Percentiles rank a stretch among this genome's conserved stretches.
Evolutionary conservation across 2,797 vertebrate genomes (phyloP).

Genomic region (Sebastolobus alascanus): DNA sequence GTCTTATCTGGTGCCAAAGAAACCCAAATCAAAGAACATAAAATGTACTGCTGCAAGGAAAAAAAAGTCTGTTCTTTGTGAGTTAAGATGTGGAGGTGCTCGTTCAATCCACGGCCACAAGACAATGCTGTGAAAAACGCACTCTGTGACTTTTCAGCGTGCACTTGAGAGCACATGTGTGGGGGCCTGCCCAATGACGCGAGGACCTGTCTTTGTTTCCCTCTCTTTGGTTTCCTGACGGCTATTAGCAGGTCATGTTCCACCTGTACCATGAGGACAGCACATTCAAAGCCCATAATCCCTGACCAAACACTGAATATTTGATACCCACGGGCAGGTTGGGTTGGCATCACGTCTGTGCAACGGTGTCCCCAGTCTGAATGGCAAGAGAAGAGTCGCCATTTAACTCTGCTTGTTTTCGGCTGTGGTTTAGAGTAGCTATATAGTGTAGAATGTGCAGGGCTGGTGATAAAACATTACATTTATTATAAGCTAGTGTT

Average conservation of each 20-base stretch:
- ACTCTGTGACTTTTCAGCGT: conserved; percentile 35
- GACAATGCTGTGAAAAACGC: conserved; percentile 17
- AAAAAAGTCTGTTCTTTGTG: conserved; percentile 3
- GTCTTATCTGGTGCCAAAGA: conserved; percentile 30
- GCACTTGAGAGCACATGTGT: conserved; percentile 19
- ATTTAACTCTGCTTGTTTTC: conserved; percentile 43
- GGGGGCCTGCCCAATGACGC: conserved; percentile 50
- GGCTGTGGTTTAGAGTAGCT: conserved; percentile 26
- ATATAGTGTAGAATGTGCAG: neutral
- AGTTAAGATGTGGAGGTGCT: conserved; percentile 14
- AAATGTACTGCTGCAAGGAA: neutral
- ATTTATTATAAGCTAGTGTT: conserved; percentile 9
- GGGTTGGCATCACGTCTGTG: conserved; percentile 59
- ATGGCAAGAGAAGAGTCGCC: conserved; percentile 39
- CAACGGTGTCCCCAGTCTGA: conserved; percentile 41
- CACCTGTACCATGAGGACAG: conserved; percentile 74
- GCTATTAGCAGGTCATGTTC: conserved; percentile 84
- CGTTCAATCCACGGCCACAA: neutral
- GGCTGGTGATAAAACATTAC: conserved; percentile 19
- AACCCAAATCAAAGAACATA: conserved; percentile 8
- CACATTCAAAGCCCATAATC: conserved; percentile 76
- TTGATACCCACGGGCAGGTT: conserved; percentile 75
- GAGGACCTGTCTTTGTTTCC: conserved; percentile 75
- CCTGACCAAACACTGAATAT: conserved; percentile 87
- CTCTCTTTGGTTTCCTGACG: conserved; percentile 78